These are phyloP conservation scores for Aurelia coerulea DNA, from an alignment of 30 jellyfish, hydroid and myxozoan species.

Conservation along the genomic window DNA sequence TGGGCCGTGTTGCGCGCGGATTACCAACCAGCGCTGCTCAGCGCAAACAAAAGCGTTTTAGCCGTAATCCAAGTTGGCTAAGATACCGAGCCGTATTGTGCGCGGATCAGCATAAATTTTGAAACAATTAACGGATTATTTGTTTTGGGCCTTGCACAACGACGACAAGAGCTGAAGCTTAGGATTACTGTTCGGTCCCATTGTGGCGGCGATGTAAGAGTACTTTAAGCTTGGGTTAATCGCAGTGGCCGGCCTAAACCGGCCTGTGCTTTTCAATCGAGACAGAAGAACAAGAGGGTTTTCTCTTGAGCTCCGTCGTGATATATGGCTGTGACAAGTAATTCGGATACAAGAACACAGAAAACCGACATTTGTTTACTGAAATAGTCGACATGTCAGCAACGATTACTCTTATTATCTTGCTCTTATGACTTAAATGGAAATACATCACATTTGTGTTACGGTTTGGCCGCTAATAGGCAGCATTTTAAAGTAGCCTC, in stretches of 20 bases:
- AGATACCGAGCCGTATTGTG: slow-evolving; percentile 54
- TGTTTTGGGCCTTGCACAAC: slow-evolving; percentile 76
- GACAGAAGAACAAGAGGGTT: slow-evolving; percentile 41
- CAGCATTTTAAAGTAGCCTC: too few relatives aligned
- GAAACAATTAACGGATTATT: slow-evolving; percentile 58
- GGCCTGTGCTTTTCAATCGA: slow-evolving; percentile 47
- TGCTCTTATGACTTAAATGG: too few relatives aligned
- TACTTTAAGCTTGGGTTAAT: slow-evolving; percentile 34
- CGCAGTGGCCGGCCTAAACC: slow-evolving; percentile 53
- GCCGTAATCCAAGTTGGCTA: slow-evolving; percentile 52
- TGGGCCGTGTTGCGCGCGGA: slow-evolving; percentile 64
- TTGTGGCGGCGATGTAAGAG: slow-evolving; percentile 59
- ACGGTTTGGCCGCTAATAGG: too few relatives aligned
- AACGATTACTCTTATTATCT: background rate
- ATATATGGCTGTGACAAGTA: slow-evolving; percentile 48
- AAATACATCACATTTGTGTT: too few relatives aligned
- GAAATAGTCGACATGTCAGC: slow-evolving; percentile 24
- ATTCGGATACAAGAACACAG: slow-evolving; percentile 43
- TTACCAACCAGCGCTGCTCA: slow-evolving; percentile 36
- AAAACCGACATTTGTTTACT: slow-evolving; percentile 54
- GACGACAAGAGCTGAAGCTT: slow-evolving; percentile 70
- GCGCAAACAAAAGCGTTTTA: slow-evolving; percentile 42
- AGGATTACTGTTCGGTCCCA: slow-evolving; percentile 46
- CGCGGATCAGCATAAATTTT: slow-evolving; percentile 37
- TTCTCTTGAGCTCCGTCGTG: slow-evolving; percentile 28